Evolutionary conservation across 2,888 invertebrate genomes (phyloP).

Genomic region (Galeruca laticollis): DNA sequence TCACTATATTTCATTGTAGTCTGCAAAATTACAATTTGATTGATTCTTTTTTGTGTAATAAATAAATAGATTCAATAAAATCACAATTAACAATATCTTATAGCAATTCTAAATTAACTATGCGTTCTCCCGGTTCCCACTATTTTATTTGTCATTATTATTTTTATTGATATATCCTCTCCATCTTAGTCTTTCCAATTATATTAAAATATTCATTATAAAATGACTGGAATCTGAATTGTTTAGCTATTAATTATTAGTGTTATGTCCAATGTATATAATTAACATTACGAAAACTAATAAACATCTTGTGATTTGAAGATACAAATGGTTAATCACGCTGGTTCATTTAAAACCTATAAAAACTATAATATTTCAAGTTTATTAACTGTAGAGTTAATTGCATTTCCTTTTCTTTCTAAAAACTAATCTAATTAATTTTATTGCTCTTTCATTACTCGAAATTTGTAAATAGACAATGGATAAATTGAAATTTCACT

Average conservation of each 20-base stretch:
- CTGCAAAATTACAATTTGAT: no score
- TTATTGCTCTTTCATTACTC: background rate
- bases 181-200: background rate
- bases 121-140: no score
- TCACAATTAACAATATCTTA: no score
- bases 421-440: slow-evolving; percentile 5
- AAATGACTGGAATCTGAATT: background rate
- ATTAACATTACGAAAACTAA: slow-evolving; percentile 2
- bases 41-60: no score
- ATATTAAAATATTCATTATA: background rate
- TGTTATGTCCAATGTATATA: background rate
- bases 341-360: slow-evolving; percentile 1
- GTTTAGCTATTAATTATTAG: background rate
- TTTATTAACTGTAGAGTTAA: slow-evolving; percentile 2
- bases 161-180: no score
- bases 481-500: background rate
- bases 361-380: background rate
- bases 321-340: slow-evolving; percentile 7
- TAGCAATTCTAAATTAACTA: no score
- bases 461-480: background rate
- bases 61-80: no score
- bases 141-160: no score
- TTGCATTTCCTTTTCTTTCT: slow-evolving; percentile 7
- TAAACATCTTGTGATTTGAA: background rate
- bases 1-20: no score